Base-by-base conservation (phyloP, 2,797 vertebrate species). In the Sebastes itinus region DNA sequence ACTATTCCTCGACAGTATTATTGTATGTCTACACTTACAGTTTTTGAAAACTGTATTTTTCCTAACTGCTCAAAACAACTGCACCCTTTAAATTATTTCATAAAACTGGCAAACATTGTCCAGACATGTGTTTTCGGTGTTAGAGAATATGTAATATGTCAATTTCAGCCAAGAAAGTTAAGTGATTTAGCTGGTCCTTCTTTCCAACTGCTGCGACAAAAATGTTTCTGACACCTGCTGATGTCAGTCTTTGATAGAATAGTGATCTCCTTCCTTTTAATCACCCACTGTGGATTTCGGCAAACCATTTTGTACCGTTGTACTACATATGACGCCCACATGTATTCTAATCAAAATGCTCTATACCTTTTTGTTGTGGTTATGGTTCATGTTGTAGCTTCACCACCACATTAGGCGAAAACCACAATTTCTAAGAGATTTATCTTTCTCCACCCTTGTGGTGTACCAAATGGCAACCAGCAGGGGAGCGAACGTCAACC, bases 391-490 rank as follows among this genome's bases (percentile, higher is more conserved):
- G 84, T 89, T 80, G 61, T 72, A 73, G 78, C 55, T 78, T 84
- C 33, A 75, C 80, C 78, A 46, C 74, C 59, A 83, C 68, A 92
- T 92, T 82, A 80, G 84, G 74, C 59, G 20, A 33, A 86, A 85
- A 73, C 87, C 80, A 62, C 83, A 78, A 23, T 83, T 91, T 91
- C 81, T 60, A 75, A 38, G 70, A 90, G 68, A 92, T 90, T 86
- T 92, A 86, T 93, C 91, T 89, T 82, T 87, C 86, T 82, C 78
- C 81, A 88, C 82, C 74, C 79, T 85, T 90, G 87, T 66, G 90
- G 91, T 86, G 81, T 28, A 91, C 90, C 89, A 81, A 92, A 87
- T 76, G 75, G 81, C 80, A 85, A 68, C 90, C 84, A 81, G 83
- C 42, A 22, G 88, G 89, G 84, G 78, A 89, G 52, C 52, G 52